These are phyloP conservation scores for Psettodes erumei DNA, from an alignment of 2,113 vertebrate genomes.

Conservation along the genomic window DNA sequence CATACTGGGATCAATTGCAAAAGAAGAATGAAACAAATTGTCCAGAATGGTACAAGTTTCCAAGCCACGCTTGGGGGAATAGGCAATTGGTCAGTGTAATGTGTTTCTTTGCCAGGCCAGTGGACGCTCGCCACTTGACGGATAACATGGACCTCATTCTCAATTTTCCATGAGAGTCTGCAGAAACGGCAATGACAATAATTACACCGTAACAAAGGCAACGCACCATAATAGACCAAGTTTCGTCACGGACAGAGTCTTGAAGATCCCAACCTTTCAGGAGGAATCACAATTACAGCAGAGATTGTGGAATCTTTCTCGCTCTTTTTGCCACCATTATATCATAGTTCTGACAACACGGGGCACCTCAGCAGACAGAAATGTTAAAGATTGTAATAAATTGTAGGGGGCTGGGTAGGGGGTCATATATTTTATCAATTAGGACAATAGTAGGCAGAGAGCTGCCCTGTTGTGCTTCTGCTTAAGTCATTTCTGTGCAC, in stretches of 20 bases:
- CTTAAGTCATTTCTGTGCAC: conserved; percentile 58
- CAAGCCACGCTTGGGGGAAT: conserved; percentile 55
- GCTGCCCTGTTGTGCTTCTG: conserved; percentile 55
- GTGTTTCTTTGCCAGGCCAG: conserved; percentile 70
- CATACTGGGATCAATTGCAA: conserved; percentile 75
- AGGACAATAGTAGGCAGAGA: conserved; percentile 33
- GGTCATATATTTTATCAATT: conserved; percentile 53
- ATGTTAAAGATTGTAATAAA: conserved; percentile 72
- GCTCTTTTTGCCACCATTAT: conserved; percentile 39
- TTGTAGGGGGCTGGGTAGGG: conserved; percentile 21
- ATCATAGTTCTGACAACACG: conserved; percentile 55
- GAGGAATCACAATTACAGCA: conserved; percentile 73
- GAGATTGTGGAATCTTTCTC: conserved; percentile 40
- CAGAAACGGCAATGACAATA: conserved; percentile 58
- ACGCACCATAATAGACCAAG: conserved; percentile 50
- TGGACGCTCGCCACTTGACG: conserved; percentile 59
- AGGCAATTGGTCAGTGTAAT: conserved; percentile 74
- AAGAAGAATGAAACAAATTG: conserved; percentile 78
- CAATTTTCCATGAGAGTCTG: conserved; percentile 59
- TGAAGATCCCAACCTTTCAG: conserved; percentile 61
- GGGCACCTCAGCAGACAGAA: conserved; percentile 61
- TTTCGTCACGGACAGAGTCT: conserved; percentile 54
- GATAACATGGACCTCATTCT: conserved; percentile 67
- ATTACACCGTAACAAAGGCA: conserved; percentile 57
- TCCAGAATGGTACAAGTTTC: conserved; percentile 71